Conservation (phyloP, 2,113 vertebrate genomes). For the Urocolius indicus region DNA sequence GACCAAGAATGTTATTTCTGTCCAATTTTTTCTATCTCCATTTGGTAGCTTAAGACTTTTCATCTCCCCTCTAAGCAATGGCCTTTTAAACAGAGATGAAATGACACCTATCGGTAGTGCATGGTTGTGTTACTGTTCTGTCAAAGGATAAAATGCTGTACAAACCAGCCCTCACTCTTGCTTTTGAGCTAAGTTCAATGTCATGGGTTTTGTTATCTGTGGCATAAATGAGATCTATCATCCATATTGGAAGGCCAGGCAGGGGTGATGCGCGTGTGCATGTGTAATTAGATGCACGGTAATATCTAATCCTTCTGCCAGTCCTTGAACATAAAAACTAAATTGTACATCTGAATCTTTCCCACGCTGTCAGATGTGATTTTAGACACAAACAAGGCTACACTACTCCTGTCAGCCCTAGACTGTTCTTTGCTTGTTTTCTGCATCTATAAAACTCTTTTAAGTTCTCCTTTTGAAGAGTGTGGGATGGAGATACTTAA, state of each 20-base stretch:
- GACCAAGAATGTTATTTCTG: background rate
- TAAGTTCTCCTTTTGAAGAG: background rate
- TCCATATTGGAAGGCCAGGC: background rate
- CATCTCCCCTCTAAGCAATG: constrained; percentile 59
- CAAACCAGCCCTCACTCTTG: constrained; percentile 3
- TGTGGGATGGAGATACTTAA: background rate
- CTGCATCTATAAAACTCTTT: background rate
- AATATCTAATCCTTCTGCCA: background rate
- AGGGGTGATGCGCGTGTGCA: background rate
- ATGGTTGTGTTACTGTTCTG: background rate
- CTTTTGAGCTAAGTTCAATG: background rate
- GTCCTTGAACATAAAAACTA: background rate
- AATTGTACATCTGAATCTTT: background rate
- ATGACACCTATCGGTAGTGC: constrained; percentile 61
- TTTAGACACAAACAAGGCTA: background rate
- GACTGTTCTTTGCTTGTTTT: background rate
- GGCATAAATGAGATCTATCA: background rate
- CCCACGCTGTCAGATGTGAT: background rate
- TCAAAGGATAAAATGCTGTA: background rate
- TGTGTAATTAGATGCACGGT: background rate
- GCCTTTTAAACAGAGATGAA: constrained; percentile 63
- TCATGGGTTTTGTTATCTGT: background rate
- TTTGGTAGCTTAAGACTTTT: constrained; percentile 66
- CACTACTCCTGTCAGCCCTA: fast-evolving
- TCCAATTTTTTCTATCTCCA: background rate